These are phyloP conservation scores for Equus przewalskii DNA, from an alignment of 2,113 vertebrate species.

Conservation along the genomic window DNA sequence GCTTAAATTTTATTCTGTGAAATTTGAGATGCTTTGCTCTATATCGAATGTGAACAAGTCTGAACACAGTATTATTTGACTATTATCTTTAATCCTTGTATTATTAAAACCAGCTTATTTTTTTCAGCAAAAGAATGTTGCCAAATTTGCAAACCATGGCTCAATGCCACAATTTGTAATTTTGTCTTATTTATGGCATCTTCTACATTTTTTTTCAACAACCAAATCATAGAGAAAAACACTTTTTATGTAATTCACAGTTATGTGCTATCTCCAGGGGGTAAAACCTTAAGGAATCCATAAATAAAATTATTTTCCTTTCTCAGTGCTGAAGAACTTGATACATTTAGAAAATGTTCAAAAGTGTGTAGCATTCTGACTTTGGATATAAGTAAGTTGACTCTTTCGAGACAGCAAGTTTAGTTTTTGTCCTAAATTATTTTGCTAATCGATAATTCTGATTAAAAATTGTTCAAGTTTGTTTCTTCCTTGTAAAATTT, in stretches of 20 bases:
- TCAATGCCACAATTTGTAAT: background rate
- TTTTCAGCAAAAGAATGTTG: background rate
- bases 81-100: background rate
- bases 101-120: background rate
- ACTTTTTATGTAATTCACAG: constrained; percentile 25
- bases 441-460: constrained; percentile 4
- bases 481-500: background rate
- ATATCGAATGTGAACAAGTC: background rate
- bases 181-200: constrained; percentile 37
- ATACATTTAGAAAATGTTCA: background rate
- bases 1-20: constrained; percentile 35
- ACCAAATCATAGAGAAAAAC: background rate
- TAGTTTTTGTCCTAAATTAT: background rate
- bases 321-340: background rate
- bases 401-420: background rate
- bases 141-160: background rate
- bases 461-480: background rate
- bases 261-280: background rate
- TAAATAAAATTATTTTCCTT: background rate
- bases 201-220: constrained; percentile 24
- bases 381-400: background rate
- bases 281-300: background rate
- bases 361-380: background rate
- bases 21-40: background rate
- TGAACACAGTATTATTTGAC: background rate